These are phyloP conservation scores for Manis javanica DNA, from an alignment of 2,797 vertebrate genomes.

Conservation along the genomic window DNA sequence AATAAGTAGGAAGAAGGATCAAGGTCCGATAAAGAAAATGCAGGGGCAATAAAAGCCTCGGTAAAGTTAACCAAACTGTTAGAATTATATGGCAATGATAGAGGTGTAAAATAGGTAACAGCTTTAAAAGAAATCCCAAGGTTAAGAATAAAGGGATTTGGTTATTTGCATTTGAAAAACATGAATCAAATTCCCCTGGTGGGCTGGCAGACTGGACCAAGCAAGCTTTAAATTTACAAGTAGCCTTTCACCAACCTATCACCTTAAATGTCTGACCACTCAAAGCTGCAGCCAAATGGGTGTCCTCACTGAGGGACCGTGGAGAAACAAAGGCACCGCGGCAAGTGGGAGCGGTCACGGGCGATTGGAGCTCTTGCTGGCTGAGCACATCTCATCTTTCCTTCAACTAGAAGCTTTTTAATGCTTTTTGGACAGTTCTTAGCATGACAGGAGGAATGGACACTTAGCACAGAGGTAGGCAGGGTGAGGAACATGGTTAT, in stretches of 20 bases:
- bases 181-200: conserved; percentile 85
- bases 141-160: conserved; percentile 91
- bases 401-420: conserved; percentile 92
- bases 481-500: conserved; percentile 85
- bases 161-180: conserved; percentile 89
- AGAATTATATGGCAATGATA: conserved; percentile 90
- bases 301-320: conserved; percentile 89
- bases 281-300: conserved; percentile 93
- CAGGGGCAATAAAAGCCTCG: conserved; percentile 85
- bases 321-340: conserved; percentile 56
- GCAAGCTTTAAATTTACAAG: conserved; percentile 91
- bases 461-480: conserved; percentile 85
- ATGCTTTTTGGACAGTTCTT: conserved; percentile 92
- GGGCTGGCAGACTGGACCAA: conserved; percentile 90
- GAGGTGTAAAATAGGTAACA: conserved; percentile 91
- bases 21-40: conserved; percentile 85
- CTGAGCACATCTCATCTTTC: conserved; percentile 93
- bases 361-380: conserved; percentile 90
- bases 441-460: conserved; percentile 91
- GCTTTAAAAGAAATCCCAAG: conserved; percentile 92
- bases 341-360: conserved; percentile 55
- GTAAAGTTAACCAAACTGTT: conserved; percentile 89
- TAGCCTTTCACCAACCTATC: conserved; percentile 92
- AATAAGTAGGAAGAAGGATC: conserved; percentile 83
- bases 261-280: conserved; percentile 93